Percentiles rank a stretch among this genome's conserved stretches.
These are phyloP conservation scores for Epinotia demarniana DNA, from an alignment of 2,888 invertebrate genomes.

Conservation along the genomic window DNA sequence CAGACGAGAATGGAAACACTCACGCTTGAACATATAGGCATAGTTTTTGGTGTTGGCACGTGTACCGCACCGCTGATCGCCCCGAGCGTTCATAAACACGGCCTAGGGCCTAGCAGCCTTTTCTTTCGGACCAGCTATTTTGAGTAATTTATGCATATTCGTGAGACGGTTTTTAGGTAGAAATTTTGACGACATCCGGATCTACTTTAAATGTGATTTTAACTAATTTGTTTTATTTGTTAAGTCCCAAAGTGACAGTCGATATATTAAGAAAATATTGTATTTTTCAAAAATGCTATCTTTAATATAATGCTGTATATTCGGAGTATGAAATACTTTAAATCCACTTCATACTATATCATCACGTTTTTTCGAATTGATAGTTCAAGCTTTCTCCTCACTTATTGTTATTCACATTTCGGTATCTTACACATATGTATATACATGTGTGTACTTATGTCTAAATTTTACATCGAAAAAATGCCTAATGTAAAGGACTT, in stretches of 20 bases:
- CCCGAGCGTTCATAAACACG: too few relatives aligned
- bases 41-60: too few relatives aligned
- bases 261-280: too few relatives aligned
- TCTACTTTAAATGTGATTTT: background rate
- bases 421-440: background rate
- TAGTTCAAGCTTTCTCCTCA: background rate
- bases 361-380: too few relatives aligned
- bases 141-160: background rate
- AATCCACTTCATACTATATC: too few relatives aligned
- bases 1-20: too few relatives aligned
- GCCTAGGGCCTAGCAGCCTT: too few relatives aligned
- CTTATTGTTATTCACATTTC: background rate
- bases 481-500: conserved; percentile 3
- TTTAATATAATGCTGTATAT: too few relatives aligned
- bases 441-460: background rate
- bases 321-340: too few relatives aligned
- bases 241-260: background rate
- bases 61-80: too few relatives aligned
- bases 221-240: background rate
- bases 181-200: background rate
- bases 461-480: conserved; percentile 20
- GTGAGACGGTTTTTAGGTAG: background rate
- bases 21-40: too few relatives aligned
- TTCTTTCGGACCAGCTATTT: background rate
- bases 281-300: too few relatives aligned